Percentiles rank a stretch among this genome's conserved stretches.
These are phyloP conservation scores for Microchirus variegatus DNA, from an alignment of 2,797 vertebrate species.

Conservation along the genomic window DNA sequence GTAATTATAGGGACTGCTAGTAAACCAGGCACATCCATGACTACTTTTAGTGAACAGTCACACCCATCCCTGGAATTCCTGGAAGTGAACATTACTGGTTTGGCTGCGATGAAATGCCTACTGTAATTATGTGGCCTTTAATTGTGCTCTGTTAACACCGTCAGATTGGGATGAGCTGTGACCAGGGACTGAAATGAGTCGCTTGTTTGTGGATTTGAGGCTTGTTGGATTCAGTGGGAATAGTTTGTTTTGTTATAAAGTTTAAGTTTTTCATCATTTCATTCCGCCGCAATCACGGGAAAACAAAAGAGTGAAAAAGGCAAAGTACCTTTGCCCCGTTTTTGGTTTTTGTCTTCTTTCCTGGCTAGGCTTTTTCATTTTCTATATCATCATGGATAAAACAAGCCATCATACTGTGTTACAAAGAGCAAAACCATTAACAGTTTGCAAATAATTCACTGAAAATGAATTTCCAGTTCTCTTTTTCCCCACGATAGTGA, in stretches of 20 bases:
- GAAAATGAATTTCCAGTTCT: no score
- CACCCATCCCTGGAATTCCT: slow-evolving; percentile 81
- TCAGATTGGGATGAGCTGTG: slow-evolving; percentile 66
- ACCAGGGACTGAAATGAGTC: slow-evolving; percentile 43
- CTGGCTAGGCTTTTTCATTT: background rate
- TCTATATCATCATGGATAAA: background rate
- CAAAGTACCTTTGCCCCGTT: background rate
- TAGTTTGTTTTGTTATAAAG: slow-evolving; percentile 30
- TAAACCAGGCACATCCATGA: slow-evolving; percentile 76
- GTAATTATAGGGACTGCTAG: slow-evolving; percentile 77
- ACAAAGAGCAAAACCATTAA: no score
- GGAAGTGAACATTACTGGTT: slow-evolving; percentile 80
- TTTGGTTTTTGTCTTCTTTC: background rate
- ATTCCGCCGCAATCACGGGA: background rate
- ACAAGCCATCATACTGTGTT: no score
- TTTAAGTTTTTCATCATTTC: slow-evolving; percentile 23
- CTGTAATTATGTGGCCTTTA: slow-evolving; percentile 81
- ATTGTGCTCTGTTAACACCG: slow-evolving; percentile 76
- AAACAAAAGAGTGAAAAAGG: slow-evolving; percentile 1
- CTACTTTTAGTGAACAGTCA: slow-evolving; percentile 78
- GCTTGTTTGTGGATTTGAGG: slow-evolving; percentile 46
- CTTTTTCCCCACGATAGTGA: no score
- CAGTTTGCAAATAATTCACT: no score
- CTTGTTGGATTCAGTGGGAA: slow-evolving; percentile 23
- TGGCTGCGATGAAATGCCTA: slow-evolving; percentile 70